Conservation (phyloP, 2,797 vertebrate species). For the Melopsittacus undulatus region DNA sequence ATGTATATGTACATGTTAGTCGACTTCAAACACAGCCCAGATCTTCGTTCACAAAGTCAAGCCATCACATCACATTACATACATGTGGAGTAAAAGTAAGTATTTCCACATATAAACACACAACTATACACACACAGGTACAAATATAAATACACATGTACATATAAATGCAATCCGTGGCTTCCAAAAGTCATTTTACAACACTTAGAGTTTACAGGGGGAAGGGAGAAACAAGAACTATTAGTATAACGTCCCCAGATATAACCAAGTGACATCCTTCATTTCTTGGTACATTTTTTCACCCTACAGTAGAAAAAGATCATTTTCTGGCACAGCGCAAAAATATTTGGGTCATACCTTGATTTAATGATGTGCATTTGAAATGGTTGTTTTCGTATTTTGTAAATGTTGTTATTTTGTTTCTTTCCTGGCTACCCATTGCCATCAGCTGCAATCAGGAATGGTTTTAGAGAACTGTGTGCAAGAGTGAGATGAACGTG, state of each 20-base stretch:
- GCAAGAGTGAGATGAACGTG: not conserved
- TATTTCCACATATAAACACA: not conserved
- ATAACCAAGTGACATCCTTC: not conserved
- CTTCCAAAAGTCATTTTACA: not conserved
- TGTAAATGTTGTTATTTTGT: not conserved
- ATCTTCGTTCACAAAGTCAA: too few species aligned
- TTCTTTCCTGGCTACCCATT: not conserved
- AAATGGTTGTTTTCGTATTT: conserved; percentile 23
- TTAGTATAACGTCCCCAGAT: not conserved
- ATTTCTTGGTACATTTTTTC: conserved; percentile 39
- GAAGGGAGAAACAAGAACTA: not conserved
- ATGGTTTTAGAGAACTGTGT: not conserved
- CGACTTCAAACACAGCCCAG: not conserved
- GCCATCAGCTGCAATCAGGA: not conserved
- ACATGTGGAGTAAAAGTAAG: not conserved
- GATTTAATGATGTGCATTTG: conserved; percentile 44
- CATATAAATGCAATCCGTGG: not conserved
- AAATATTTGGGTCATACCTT: conserved; percentile 59
- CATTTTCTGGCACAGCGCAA: not conserved
- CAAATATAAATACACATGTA: not conserved
- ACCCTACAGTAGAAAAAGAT: not conserved
- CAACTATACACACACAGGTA: not conserved
- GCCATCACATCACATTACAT: not conserved
- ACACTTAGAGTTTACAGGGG: not conserved
- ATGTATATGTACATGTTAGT: not conserved